Conservation (phyloP, 2,113 vertebrate genomes). For the Colinus virginianus region DNA sequence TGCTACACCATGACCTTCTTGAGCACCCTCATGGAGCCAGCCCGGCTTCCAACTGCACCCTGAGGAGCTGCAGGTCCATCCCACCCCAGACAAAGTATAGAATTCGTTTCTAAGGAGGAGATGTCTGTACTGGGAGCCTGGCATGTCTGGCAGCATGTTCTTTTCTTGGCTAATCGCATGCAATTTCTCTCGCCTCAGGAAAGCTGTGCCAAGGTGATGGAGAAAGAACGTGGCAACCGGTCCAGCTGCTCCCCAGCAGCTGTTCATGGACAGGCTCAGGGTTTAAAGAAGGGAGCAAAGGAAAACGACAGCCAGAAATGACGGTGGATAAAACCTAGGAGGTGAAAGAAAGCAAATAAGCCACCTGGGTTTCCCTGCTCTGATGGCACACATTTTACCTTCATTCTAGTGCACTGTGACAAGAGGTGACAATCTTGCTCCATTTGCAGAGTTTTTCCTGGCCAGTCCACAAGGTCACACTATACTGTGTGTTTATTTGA, state of each 20-base stretch:
- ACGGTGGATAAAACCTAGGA: neutral
- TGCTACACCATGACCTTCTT: neutral
- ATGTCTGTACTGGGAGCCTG: neutral
- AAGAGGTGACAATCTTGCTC: slow-evolving; percentile 48
- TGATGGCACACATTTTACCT: neutral
- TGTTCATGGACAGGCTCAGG: neutral
- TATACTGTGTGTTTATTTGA: slow-evolving; percentile 50
- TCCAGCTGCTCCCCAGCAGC: neutral
- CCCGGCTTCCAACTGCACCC: fast-evolving
- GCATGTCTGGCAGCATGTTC: neutral
- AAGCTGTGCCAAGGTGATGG: neutral
- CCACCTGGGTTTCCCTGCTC: neutral
- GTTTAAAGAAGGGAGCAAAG: slow-evolving; percentile 16
- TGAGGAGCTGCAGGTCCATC: neutral
- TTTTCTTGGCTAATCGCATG: neutral
- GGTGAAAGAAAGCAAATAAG: slow-evolving; percentile 29
- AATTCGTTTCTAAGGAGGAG: neutral
- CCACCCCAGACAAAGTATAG: neutral
- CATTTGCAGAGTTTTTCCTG: slow-evolving; percentile 55
- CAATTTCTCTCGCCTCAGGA: neutral
- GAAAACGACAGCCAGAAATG: slow-evolving; percentile 4
- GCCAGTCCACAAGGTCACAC: slow-evolving; percentile 42
- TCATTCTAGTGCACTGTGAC: neutral
- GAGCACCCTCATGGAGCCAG: neutral
- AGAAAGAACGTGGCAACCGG: neutral